Percentiles rank a stretch among this genome's conserved stretches.
These are phyloP conservation scores for Leptocoma aspasia DNA, from an alignment of 2,113 vertebrate genomes.

Conservation along the genomic window DNA sequence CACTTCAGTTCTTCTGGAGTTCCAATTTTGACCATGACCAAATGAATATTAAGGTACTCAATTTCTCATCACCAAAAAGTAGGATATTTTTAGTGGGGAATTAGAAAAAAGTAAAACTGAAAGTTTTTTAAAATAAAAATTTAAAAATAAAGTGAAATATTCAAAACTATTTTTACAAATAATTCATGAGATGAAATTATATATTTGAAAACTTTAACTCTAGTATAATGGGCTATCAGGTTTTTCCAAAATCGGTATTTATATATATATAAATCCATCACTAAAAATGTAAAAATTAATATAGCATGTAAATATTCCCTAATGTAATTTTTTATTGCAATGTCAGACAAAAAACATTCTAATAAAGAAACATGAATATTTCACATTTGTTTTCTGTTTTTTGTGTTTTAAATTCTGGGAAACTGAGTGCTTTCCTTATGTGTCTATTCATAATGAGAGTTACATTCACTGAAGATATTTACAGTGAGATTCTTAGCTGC, in stretches of 20 bases:
- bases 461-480: not conserved
- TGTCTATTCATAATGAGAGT: not conserved
- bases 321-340: not conserved
- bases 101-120: not conserved
- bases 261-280: not conserved
- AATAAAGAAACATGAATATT: not conserved
- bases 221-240: accelerated
- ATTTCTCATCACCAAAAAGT: not conserved
- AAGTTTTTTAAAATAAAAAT: not conserved
- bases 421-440: not conserved
- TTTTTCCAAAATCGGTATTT: not conserved
- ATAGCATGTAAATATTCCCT: accelerated
- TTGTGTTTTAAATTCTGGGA: not conserved
- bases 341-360: not conserved
- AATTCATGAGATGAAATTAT: not conserved
- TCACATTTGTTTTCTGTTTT: accelerated
- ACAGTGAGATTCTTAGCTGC: not conserved
- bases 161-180: not conserved
- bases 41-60: not conserved
- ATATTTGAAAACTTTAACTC: not conserved
- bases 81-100: not conserved
- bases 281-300: not conserved
- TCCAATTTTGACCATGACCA: not conserved
- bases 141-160: not conserved
- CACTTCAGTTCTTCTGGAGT: not conserved